Evolutionary conservation across 2,113 vertebrate species (phyloP).

Genomic region (Ovis canadensis): DNA sequence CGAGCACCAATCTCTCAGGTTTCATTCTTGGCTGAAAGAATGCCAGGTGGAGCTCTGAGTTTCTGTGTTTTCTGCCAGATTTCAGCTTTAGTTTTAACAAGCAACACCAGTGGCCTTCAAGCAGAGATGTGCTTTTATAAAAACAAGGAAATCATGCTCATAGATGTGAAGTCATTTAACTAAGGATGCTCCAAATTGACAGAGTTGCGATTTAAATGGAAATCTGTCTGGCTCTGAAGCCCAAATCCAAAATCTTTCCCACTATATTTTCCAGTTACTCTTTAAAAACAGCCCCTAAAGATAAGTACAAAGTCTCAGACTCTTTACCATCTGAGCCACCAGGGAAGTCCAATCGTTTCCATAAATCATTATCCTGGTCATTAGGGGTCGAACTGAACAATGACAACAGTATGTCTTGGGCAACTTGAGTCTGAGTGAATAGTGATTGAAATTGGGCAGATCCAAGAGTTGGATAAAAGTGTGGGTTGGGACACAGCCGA

Average conservation of each 20-base stretch:
- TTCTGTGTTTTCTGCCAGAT: neutral
- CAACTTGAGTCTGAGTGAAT: neutral
- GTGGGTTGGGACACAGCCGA: neutral
- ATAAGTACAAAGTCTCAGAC: neutral
- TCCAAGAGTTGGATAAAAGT: neutral
- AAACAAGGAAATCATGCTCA: neutral
- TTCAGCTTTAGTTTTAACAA: neutral
- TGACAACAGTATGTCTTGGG: no score
- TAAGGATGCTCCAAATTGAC: neutral
- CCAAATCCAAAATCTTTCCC: neutral
- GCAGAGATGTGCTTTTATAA: neutral
- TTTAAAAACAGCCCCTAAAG: neutral
- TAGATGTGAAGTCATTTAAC: neutral
- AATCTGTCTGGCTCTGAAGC: neutral
- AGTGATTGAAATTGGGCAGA: neutral
- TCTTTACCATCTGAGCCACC: neutral
- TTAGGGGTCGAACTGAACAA: neutral
- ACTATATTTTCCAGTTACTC: neutral
- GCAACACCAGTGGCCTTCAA: neutral
- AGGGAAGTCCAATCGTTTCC: neutral
- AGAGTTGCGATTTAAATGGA: neutral
- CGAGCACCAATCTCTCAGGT: neutral
- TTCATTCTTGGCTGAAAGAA: neutral
- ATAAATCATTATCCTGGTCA: neutral
- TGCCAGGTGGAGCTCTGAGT: neutral